Conservation (phyloP, 2,797 vertebrate genomes). For the Eupleurogrammus muticus region DNA sequence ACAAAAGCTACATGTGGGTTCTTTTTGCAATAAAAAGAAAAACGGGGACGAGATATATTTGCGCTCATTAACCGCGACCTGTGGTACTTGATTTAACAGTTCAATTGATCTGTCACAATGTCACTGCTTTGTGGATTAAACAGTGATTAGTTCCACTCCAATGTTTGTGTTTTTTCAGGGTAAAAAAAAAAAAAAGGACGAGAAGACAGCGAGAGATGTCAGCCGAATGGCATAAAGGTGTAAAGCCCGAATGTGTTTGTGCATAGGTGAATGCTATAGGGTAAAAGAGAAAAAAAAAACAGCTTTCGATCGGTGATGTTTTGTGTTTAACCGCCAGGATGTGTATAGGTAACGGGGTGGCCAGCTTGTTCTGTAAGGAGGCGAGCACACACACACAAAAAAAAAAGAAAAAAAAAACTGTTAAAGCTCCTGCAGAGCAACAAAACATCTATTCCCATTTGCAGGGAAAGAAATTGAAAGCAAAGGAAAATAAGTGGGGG, state of each 20-base stretch:
- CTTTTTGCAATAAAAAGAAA: no score
- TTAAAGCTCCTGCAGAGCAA: constrained; percentile 62
- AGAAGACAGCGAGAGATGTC: neutral
- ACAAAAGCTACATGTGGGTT: constrained; percentile 19
- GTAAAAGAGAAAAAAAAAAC: constrained; percentile 5
- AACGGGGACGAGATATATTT: constrained; percentile 22
- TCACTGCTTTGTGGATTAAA: constrained; percentile 14
- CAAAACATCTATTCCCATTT: constrained; percentile 48
- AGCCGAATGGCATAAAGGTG: constrained; percentile 5
- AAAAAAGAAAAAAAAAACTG: no score
- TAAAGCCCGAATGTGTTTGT: constrained; percentile 12
- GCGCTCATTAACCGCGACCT: constrained; percentile 24
- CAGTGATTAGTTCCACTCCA: neutral
- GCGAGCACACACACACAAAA: constrained; percentile 53
- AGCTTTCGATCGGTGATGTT: constrained; percentile 29
- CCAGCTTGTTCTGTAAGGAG: constrained; percentile 35
- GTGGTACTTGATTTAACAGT: constrained; percentile 26
- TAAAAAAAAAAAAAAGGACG: neutral
- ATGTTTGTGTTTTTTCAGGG: constrained; percentile 7
- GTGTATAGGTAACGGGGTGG: constrained; percentile 34
- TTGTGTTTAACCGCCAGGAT: constrained; percentile 47
- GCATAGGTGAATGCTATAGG: constrained; percentile 7
- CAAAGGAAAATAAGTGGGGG: constrained; percentile 8
- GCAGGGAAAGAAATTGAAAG: constrained; percentile 18
- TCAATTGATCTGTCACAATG: constrained; percentile 34